A percentile compares a stretch with the other conserved stretches of the same genome.
Evolutionary conservation across 2,888 invertebrate genomes (phyloP).

Genomic region (Spilarctia lutea): DNA sequence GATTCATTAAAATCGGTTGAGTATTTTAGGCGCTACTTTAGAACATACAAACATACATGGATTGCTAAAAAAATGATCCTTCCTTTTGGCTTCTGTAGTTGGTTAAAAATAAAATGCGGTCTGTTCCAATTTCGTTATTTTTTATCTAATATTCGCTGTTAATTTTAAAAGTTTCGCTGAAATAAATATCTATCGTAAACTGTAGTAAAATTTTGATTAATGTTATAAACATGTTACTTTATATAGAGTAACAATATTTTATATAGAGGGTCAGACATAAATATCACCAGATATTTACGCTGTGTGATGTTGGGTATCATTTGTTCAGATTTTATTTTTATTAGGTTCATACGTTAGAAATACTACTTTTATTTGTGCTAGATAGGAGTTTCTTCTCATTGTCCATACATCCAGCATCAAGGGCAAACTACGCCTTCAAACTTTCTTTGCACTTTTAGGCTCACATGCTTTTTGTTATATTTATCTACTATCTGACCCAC

Average conservation of each 20-base stretch:
- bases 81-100: no score
- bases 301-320: not conserved
- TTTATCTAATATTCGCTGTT: not conserved
- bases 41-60: no score
- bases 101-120: not conserved
- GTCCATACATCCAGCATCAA: not conserved
- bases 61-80: no score
- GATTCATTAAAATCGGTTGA: no score
- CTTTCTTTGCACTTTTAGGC: not conserved
- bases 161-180: not conserved
- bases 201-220: not conserved
- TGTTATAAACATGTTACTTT: not conserved
- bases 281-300: not conserved
- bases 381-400: no score
- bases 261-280: not conserved
- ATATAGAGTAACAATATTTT: not conserved
- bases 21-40: no score
- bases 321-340: not conserved
- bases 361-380: no score
- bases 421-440: no score
- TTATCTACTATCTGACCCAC: no score
- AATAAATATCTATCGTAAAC: not conserved
- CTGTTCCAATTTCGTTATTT: not conserved
- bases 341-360: not conserved
- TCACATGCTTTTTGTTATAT: not conserved